Conservation (phyloP, 2,888 invertebrate genomes). For the Loripinus fragilis region DNA sequence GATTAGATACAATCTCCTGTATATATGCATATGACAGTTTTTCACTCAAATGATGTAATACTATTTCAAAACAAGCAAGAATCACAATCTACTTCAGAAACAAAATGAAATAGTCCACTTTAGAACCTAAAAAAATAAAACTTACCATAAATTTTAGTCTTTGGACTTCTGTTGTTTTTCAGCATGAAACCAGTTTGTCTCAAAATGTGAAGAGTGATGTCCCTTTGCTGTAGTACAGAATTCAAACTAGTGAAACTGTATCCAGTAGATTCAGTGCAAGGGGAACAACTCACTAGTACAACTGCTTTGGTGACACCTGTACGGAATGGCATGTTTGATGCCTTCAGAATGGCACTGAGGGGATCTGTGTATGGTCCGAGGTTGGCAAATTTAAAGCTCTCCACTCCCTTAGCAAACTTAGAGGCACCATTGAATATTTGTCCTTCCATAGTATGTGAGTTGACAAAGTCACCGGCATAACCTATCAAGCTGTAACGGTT, state of each 20-base stretch:
- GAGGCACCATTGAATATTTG: constrained; percentile 73
- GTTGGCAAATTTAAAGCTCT: constrained; percentile 64
- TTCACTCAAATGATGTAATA: too few relatives aligned
- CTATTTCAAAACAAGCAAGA: too few relatives aligned
- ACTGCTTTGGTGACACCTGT: constrained; percentile 93
- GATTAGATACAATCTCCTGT: too few relatives aligned
- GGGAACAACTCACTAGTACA: constrained; percentile 86
- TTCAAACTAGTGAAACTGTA: constrained; percentile 44
- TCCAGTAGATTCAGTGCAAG: constrained; percentile 87
- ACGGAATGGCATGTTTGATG: constrained; percentile 89
- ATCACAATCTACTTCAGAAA: too few relatives aligned
- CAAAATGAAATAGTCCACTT: too few relatives aligned
- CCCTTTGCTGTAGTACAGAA: constrained; percentile 51
- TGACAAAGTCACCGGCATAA: constrained; percentile 91
- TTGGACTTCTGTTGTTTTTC: constrained; percentile 65
- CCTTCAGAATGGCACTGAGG: constrained; percentile 87
- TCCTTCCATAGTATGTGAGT: constrained; percentile 87
- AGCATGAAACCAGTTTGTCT: constrained; percentile 66
- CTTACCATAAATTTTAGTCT: constrained; percentile 89
- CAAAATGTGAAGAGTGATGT: constrained; percentile 73
- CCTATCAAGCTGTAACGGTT: constrained; percentile 88
- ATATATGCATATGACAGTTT: too few relatives aligned
- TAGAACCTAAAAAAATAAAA: too few relatives aligned
- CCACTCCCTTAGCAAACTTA: constrained; percentile 71
- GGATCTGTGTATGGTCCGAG: constrained; percentile 63